Evolutionary conservation across 2,797 vertebrate genomes (phyloP).

Genomic region (Coccyzus lansbergi): DNA sequence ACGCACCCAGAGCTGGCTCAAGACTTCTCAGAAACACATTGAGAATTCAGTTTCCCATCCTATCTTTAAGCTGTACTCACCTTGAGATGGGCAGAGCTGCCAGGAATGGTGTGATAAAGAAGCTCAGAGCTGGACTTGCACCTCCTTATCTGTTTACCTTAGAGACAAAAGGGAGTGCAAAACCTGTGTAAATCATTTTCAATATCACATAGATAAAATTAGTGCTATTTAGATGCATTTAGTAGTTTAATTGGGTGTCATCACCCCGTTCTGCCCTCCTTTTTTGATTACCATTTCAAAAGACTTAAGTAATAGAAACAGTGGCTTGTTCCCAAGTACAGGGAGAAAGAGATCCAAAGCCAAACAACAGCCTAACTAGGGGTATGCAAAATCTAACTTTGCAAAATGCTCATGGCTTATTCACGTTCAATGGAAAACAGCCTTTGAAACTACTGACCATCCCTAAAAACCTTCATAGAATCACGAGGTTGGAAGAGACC

Average conservation of each 20-base stretch:
- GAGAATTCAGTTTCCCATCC: background rate
- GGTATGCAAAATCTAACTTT: background rate
- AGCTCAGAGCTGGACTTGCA: background rate
- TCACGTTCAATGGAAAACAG: background rate
- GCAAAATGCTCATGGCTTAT: background rate
- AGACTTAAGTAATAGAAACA: background rate
- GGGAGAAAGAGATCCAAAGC: rapidly evolving
- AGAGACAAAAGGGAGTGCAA: background rate
- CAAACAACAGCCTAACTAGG: rapidly evolving
- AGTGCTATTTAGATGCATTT: background rate
- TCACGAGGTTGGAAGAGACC: too few species aligned
- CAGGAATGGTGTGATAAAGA: background rate
- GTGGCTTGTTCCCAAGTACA: background rate
- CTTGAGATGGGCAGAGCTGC: background rate
- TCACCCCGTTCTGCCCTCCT: rapidly evolving
- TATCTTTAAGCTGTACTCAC: background rate
- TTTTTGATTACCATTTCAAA: background rate
- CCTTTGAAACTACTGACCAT: background rate
- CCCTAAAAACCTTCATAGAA: background rate
- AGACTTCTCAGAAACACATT: background rate
- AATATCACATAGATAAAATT: background rate
- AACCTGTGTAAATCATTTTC: background rate
- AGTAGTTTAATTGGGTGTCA: background rate
- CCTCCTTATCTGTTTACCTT: background rate
- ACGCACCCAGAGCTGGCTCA: background rate